Base-by-base conservation (phyloP, 64 coral and sea anemone genomes). In the Montipora cactus region DNA sequence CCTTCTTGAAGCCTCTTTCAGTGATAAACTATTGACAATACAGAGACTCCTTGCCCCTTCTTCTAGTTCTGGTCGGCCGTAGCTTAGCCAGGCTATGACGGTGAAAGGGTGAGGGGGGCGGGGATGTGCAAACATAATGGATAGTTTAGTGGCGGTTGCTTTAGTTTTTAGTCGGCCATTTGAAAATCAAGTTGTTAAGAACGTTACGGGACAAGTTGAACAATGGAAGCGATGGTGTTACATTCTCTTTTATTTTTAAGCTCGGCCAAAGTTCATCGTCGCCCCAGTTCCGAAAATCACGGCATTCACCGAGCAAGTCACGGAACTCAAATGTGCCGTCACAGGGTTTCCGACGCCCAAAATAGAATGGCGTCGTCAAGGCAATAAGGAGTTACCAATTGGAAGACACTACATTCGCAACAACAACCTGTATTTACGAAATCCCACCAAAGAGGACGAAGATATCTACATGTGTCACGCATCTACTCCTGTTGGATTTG, bases 391-490 rank as follows among this genome's bases (percentile, higher is more conserved):
- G 7, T 22, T 93, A 5, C 85, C 83, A 14, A 21, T 50, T 18
- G 83, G 66, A 48, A 87, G 92, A 28, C 84, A 88, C 74, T 88
- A 73, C 25, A 74, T 93, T 8, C n/a, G 49, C 8, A 79, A 81
- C 8, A 87, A 81, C 64, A 81, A 76, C 23, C 58, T 93, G 2
- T 93, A 59, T 51, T 66, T 93, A 8, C 61, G 45, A 19, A 72
- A 93, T 75, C 92, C 92, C 0, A 88, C 50, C 8, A 77, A 87
- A 57, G 84, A 79, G 47, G 92, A 93, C 21, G 92, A 77, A 72
- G 92, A 87, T 46, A 22, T 88, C 23, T 93, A 93, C 76, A 79
- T 88, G 61, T 93, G 92, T 44, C 92, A 87, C 59, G 92, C 83
- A 2, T 47, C 75, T n/a, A 93, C 67, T 59, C 79, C 74, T 55